Conservation (phyloP, 2,888 invertebrate genomes). For the Trichogramma dendrolimi region DNA sequence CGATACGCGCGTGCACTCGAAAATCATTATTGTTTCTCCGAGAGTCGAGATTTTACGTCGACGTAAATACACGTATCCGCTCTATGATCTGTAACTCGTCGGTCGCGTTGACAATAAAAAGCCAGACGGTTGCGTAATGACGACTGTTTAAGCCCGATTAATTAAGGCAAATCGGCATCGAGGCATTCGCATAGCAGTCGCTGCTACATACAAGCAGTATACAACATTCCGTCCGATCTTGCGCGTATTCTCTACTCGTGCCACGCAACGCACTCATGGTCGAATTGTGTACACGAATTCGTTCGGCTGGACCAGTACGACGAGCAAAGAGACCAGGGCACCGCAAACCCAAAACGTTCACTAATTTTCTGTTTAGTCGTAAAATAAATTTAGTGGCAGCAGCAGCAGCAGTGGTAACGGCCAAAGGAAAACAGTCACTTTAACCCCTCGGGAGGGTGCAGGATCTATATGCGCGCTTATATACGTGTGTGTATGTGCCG, state of each 20-base stretch:
- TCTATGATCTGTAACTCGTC: neutral
- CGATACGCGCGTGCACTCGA: too few species aligned
- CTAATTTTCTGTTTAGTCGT: slow-evolving; percentile 52
- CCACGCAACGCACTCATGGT: too few species aligned
- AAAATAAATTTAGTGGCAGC: slow-evolving; percentile 46
- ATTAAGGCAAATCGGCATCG: slow-evolving; percentile 33
- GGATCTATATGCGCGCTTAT: too few species aligned
- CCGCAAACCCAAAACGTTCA: slow-evolving; percentile 48
- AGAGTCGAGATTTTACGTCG: too few species aligned
- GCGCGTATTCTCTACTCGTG: neutral
- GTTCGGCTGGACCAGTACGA: slow-evolving; percentile 21
- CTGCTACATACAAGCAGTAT: slow-evolving; percentile 8
- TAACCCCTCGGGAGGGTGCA: too few species aligned
- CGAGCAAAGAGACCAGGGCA: slow-evolving; percentile 37
- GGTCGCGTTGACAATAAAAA: slow-evolving; percentile 5
- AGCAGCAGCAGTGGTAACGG: too few species aligned
- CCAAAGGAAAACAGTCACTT: too few species aligned
- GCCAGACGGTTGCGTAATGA: slow-evolving; percentile 1
- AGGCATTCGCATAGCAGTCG: slow-evolving; percentile 19
- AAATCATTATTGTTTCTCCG: too few species aligned
- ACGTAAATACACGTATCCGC: neutral
- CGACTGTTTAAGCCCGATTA: slow-evolving; percentile 35
- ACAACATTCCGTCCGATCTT: slow-evolving; percentile 22
- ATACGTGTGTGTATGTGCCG: too few species aligned
- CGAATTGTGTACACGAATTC: too few species aligned